These are phyloP conservation scores for Stercorarius parasiticus DNA, from an alignment of 2,113 vertebrate species.

Conservation along the genomic window DNA sequence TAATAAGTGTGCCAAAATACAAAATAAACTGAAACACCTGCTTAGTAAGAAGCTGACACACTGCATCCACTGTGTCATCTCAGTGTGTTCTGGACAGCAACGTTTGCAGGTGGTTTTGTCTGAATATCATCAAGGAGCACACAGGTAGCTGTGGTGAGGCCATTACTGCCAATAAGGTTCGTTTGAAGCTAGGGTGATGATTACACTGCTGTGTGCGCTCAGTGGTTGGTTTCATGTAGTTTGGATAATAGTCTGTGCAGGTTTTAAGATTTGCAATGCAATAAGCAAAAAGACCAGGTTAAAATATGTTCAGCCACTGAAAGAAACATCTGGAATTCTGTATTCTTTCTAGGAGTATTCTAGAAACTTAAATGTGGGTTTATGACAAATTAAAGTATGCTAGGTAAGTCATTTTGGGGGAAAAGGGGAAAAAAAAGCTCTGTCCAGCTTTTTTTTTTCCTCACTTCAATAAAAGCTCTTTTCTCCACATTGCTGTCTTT, in stretches of 20 bases:
- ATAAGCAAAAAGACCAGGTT: neutral
- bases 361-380: neutral
- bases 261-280: neutral
- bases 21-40: neutral
- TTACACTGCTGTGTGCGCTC: neutral
- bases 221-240: neutral
- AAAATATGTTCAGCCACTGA: neutral
- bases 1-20: neutral
- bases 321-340: neutral
- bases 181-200: neutral
- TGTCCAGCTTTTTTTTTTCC: neutral
- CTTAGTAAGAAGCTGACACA: neutral
- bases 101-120: neutral
- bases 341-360: neutral
- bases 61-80: neutral
- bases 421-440: neutral
- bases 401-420: neutral
- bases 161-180: neutral
- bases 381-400: neutral
- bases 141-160: neutral
- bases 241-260: neutral
- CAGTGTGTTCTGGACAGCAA: neutral
- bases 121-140: neutral
- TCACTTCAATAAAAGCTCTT: neutral
- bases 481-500: neutral